Conservation (phyloP, 2,797 vertebrate species). For the Hemibagrus guttatus region DNA sequence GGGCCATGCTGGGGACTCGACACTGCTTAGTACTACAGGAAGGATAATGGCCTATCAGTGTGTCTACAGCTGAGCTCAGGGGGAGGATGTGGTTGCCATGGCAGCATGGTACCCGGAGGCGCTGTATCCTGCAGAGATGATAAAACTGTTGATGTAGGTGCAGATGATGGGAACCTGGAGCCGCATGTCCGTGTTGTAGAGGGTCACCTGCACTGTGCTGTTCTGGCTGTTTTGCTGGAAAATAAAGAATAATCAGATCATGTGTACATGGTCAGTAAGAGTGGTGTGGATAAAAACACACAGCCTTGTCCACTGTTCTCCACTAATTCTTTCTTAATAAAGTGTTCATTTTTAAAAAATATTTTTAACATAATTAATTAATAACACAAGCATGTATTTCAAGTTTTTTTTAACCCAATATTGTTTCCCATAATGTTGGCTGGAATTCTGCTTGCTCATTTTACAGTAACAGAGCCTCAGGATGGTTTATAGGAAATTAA, state of each 20-base stretch:
- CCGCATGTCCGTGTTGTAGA: conserved; percentile 64
- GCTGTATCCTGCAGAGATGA: conserved; percentile 78
- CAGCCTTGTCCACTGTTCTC: neutral
- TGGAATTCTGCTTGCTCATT: neutral
- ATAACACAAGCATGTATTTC: neutral
- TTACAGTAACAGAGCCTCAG: neutral
- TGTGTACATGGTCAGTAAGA: neutral
- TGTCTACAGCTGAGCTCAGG: neutral
- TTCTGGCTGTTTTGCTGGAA: conserved; percentile 81
- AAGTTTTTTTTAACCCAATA: neutral
- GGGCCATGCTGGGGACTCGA: neutral
- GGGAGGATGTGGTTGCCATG: conserved; percentile 42
- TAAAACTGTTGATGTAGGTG: conserved; percentile 75
- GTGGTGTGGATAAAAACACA: neutral
- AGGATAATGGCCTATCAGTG: neutral
- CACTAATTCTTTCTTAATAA: neutral
- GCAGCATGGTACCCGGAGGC: conserved; percentile 74
- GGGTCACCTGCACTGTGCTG: conserved; percentile 67
- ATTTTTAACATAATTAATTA: neutral
- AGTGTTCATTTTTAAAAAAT: neutral
- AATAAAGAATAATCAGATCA: conserved; percentile 29
- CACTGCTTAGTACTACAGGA: neutral
- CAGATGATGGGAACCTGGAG: conserved; percentile 80
- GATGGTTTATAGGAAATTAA: too few species aligned
- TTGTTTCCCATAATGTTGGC: neutral